phyloP scores from a whole-genome alignment of 2,888 invertebrate genomes.

The Alcis repandata region DNA sequence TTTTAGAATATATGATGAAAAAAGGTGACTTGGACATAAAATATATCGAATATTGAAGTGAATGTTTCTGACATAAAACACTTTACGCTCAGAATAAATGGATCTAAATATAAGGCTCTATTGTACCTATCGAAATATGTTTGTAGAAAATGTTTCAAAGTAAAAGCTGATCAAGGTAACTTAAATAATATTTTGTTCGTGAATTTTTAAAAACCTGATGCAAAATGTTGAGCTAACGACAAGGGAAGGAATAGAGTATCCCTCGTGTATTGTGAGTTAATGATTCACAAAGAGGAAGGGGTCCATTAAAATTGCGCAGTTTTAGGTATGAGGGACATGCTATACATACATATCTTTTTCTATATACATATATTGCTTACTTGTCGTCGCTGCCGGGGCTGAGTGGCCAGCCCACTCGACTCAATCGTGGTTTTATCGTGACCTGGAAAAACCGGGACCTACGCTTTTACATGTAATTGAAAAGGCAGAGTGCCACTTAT shows the following conservation, averaged over 20 bases:
- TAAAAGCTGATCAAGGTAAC: not conserved
- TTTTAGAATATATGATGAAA: conserved; percentile 28
- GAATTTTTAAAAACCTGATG: conserved; percentile 3
- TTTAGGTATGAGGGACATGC: not conserved
- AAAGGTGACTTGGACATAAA: conserved; percentile 25
- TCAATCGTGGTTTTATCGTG: no score
- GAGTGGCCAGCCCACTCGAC: no score
- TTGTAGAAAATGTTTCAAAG: not conserved
- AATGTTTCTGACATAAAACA: conserved; percentile 1
- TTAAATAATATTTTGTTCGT: not conserved
- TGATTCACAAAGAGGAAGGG: conserved; percentile 7
- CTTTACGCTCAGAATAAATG: conserved; percentile 1
- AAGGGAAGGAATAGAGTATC: conserved; percentile 8
- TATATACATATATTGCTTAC: conserved; percentile 4
- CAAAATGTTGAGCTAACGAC: conserved; percentile 5
- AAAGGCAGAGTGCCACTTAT: not conserved
- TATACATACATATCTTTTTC: no score
- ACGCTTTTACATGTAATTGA: no score
- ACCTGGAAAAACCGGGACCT: not conserved
- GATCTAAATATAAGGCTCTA: not conserved
- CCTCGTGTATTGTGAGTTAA: conserved; percentile 12
- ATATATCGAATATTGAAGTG: conserved; percentile 4
- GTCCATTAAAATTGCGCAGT: conserved; percentile 7
- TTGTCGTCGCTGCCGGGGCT: not conserved
- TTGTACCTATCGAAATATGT: not conserved